Conservation (phyloP, 2,113 vertebrate genomes). For the Sardina pilchardus region DNA sequence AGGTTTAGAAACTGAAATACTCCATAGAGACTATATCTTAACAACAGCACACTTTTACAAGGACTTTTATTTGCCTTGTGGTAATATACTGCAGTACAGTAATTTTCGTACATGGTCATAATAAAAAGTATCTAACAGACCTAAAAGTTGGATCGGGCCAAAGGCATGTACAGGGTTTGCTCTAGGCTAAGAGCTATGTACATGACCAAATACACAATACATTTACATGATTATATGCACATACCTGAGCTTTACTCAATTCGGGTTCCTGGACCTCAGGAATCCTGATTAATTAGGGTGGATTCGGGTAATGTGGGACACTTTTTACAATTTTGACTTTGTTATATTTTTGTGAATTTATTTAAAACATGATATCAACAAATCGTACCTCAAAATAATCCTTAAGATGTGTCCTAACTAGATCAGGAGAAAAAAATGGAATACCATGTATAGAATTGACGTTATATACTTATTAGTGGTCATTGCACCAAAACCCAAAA, state of each 20-base stretch:
- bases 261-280: slow-evolving; percentile 60
- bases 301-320: too few relatives aligned
- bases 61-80: slow-evolving; percentile 69
- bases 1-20: background rate
- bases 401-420: too few relatives aligned
- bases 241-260: slow-evolving; percentile 80
- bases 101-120: slow-evolving; percentile 65
- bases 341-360: too few relatives aligned
- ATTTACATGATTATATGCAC: slow-evolving; percentile 77
- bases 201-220: slow-evolving; percentile 70
- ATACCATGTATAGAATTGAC: too few relatives aligned
- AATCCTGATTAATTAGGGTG: slow-evolving; percentile 71
- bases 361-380: too few relatives aligned
- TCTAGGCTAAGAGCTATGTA: slow-evolving; percentile 53
- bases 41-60: slow-evolving; percentile 60
- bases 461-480: too few relatives aligned
- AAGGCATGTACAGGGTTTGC: slow-evolving; percentile 60
- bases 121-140: slow-evolving; percentile 72
- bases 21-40: background rate
- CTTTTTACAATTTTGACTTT: too few relatives aligned
- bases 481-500: too few relatives aligned
- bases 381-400: too few relatives aligned
- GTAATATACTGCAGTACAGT: slow-evolving; percentile 52
- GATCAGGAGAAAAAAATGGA: too few relatives aligned
- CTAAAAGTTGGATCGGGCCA: slow-evolving; percentile 66